Evolutionary conservation across 2,888 invertebrate genomes (phyloP).

Genomic region (Heliconius ethilla): DNA sequence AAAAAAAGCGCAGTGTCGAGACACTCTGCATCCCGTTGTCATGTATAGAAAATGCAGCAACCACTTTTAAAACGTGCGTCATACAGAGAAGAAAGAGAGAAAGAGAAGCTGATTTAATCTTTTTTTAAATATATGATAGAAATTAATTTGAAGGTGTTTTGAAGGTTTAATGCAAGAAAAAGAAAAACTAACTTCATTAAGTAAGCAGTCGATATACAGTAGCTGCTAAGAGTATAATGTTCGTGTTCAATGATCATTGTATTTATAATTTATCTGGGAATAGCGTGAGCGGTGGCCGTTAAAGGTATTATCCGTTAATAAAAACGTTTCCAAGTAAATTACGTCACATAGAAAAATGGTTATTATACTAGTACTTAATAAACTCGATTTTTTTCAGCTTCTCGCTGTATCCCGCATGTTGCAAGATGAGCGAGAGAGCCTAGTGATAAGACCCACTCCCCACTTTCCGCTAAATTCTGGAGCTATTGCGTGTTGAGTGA

Average conservation of each 20-base stretch:
- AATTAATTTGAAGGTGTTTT: no score
- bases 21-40: no score
- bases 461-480: no score
- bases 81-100: no score
- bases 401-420: not conserved
- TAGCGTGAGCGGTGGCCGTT: constrained; percentile 17
- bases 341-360: not conserved
- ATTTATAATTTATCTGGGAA: constrained; percentile 21
- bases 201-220: constrained; percentile 1
- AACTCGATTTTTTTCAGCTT: not conserved
- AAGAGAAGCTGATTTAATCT: no score
- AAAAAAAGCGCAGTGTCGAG: no score
- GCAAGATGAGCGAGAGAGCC: not conserved
- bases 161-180: no score
- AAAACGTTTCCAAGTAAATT: not conserved
- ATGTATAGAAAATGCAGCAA: no score
- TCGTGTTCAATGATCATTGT: constrained; percentile 19
- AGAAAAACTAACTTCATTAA: not conserved
- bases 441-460: no score
- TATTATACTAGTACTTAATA: not conserved
- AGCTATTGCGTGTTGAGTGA: no score
- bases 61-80: no score
- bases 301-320: constrained; percentile 15
- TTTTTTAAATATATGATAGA: no score
- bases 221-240: not conserved